Evolutionary conservation across 2,888 invertebrate genomes (phyloP).

Genomic region (Pyrrhosoma nymphula): DNA sequence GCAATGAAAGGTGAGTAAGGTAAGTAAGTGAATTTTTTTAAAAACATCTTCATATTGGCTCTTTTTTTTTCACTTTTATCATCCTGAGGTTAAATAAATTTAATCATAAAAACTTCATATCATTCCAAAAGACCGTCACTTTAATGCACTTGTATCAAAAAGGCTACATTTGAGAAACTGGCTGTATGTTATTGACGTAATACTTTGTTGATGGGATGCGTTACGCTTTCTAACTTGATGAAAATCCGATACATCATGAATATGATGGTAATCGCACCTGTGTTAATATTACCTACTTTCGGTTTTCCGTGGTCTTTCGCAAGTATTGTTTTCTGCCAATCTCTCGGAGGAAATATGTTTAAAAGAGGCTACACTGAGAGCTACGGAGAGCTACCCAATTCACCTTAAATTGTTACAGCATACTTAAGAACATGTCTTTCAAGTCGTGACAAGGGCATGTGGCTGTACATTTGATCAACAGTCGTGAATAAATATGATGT

Average conservation of each 20-base stretch:
- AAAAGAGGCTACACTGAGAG: not conserved
- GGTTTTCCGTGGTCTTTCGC: not conserved
- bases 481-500: no score
- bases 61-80: not conserved
- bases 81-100: no score
- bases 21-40: not conserved
- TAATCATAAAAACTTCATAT: no score
- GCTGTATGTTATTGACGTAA: not conserved
- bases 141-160: not conserved
- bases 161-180: not conserved
- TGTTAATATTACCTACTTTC: not conserved
- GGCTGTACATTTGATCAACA: no score
- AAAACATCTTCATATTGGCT: not conserved
- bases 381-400: no score
- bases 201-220: not conserved
- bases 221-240: slow-evolving; percentile 21
- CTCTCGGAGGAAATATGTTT: not conserved
- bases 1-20: no score
- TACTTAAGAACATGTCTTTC: no score
- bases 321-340: not conserved
- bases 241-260: not conserved
- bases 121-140: not conserved
- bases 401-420: no score
- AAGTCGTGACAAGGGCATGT: no score
- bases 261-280: not conserved